Base-by-base conservation (phyloP, 1,140 invertebrate genomes). In the Cyclina sinensis region DNA sequence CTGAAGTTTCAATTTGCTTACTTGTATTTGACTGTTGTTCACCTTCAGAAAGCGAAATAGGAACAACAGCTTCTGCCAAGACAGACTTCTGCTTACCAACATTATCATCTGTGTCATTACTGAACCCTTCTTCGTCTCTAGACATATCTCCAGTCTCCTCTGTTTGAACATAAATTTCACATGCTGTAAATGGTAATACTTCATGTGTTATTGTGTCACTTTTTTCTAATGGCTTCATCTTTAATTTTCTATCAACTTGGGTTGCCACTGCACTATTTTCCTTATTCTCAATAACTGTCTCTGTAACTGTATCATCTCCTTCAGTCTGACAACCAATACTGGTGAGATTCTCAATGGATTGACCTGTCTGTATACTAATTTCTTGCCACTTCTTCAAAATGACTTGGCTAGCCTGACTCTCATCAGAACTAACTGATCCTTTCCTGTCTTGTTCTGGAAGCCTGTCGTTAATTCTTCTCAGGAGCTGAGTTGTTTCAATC, bases 361-460 rank as follows among this genome's bases (percentile, higher is more conserved):
- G 35, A 48, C 88, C 82, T 54, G 93, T 94, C 76, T 94, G 93
- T 30, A 91, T 92, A 35, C 48, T 91, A 37, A 81, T 92, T 73
- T 39, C 54, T 18, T 73, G 76, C 62, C 87, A 70, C 16, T 88
- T 65, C 37, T 65, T 54, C 48, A 85, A 46, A 46, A 81, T 46
- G 51, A 21, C 24, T 76, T 78, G 74, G 54, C 85, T 68, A 51
- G 39, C n/a, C 35, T 83, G 27, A 35, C 39, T 80, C 68, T 88
- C 88, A 16, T 76, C 65, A n/a, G 86, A 82, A 68, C 27, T 37
- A 39, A 39, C 21, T 27, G 85, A 86, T 54, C 37, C 43, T 46
- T 43, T 86, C 5, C 51, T 73, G 48, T 82, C 27, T 7, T 86
- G n/a, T 1, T 84, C 89, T 32, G 89, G 87, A n/a, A 89, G 48